Percentiles rank a stretch among this genome's conserved stretches.
Conservation (phyloP, 2,113 vertebrate species). For the Brachypteracias leptosomus region DNA sequence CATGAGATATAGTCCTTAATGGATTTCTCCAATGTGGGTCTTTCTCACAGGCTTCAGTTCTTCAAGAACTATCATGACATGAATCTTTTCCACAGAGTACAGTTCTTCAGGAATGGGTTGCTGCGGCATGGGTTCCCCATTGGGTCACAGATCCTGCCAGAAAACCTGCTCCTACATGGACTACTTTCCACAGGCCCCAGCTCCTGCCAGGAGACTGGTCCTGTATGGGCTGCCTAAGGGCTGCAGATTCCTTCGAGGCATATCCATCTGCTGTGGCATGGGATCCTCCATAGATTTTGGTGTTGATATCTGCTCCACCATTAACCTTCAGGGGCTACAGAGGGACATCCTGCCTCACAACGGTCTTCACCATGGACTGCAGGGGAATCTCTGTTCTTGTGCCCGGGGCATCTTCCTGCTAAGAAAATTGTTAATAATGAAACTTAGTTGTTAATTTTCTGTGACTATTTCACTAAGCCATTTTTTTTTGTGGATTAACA, state of each 20-base stretch:
- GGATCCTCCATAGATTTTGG: neutral
- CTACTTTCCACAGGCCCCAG: fast-evolving
- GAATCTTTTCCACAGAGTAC: neutral
- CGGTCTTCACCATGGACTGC: neutral
- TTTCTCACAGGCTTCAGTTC: fast-evolving
- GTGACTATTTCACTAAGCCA: neutral
- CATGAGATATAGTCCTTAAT: neutral
- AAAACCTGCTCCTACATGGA: fast-evolving
- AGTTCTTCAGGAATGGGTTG: neutral
- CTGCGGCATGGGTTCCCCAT: fast-evolving
- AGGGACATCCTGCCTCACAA: neutral
- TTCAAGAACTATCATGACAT: neutral
- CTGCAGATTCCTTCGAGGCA: neutral
- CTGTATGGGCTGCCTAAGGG: fast-evolving
- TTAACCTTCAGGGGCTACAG: neutral
- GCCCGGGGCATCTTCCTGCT: neutral
- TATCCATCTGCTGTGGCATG: neutral
- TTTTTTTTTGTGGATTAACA: neutral
- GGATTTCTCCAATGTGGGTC: neutral
- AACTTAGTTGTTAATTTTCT: neutral
- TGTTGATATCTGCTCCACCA: neutral
- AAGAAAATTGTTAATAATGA: neutral
- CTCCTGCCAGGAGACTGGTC: neutral
- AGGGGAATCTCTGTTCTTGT: neutral
- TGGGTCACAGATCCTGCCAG: neutral